Conservation (phyloP, 2,797 vertebrate genomes). For the Pampus argenteus region DNA sequence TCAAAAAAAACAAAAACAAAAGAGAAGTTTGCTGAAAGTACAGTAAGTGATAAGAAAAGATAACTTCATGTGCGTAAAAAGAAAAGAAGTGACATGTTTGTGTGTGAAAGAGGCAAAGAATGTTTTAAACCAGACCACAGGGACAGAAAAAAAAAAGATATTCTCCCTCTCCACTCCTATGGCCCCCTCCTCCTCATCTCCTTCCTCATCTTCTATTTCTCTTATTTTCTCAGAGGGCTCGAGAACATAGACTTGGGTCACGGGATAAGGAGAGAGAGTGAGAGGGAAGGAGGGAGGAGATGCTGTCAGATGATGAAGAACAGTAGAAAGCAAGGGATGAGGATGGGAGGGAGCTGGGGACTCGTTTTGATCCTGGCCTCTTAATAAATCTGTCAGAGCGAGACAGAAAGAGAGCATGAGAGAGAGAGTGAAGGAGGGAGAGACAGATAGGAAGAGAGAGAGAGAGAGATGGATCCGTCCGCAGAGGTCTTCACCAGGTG, state of each 20-base stretch:
- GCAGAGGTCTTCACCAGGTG: constrained; percentile 69
- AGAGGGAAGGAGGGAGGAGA: constrained; percentile 43
- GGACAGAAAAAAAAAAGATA: constrained; percentile 35
- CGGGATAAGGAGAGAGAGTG: constrained; percentile 41
- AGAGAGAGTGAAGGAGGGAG: constrained; percentile 14
- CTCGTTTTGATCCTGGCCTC: constrained; percentile 68
- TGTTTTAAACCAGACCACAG: constrained; percentile 54
- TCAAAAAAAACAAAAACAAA: too few relatives aligned
- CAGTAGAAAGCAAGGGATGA: constrained; percentile 61
- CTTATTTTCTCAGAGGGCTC: constrained; percentile 43
- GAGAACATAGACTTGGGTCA: constrained; percentile 38
- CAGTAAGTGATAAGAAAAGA: constrained; percentile 37
- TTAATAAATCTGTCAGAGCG: constrained; percentile 79
- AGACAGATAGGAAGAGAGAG: constrained; percentile 6
- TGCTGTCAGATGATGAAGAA: constrained; percentile 65
- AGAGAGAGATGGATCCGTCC: constrained; percentile 49
- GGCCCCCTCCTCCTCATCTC: constrained; percentile 31
- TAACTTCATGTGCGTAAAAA: constrained; percentile 8
- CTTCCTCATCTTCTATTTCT: constrained; percentile 40
- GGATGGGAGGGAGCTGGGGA: constrained; percentile 63
- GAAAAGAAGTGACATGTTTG: constrained; percentile 23
- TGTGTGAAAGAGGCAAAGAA: constrained; percentile 19
- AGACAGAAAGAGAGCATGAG: constrained; percentile 69
- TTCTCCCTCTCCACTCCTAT: constrained; percentile 24
- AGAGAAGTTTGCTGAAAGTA: constrained; percentile 45